Conservation (phyloP, 2,113 vertebrate species). For the Atlantisia rogersi region DNA sequence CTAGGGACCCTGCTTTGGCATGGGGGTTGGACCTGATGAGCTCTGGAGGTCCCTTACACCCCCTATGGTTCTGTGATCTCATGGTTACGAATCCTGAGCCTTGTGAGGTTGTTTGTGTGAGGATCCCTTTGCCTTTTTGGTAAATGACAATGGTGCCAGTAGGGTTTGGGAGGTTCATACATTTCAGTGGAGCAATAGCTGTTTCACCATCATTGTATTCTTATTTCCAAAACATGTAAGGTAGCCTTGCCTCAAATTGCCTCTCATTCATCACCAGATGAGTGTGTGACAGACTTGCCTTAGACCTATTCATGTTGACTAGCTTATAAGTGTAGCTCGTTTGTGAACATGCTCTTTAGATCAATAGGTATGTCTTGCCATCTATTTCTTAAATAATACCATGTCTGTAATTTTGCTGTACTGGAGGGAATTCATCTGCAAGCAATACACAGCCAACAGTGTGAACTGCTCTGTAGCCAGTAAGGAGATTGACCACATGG, state of each 20-base stretch:
- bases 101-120: fast-evolving
- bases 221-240: fast-evolving
- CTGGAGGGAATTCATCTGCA: not conserved
- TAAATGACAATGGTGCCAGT: not conserved
- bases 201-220: not conserved
- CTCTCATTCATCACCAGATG: not conserved
- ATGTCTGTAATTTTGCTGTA: not conserved
- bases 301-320: fast-evolving
- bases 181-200: not conserved
- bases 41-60: no score
- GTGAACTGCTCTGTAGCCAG: not conserved
- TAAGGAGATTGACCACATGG: not conserved
- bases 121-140: not conserved
- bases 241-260: not conserved
- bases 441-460: not conserved
- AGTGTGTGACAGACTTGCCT: not conserved
- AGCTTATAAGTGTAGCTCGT: fast-evolving
- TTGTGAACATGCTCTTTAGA: not conserved
- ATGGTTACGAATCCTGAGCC: not conserved
- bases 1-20: no score
- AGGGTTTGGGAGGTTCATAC: not conserved
- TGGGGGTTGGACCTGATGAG: no score
- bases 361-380: fast-evolving
- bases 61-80: no score
- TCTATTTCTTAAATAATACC: not conserved